phyloP scores from a whole-genome alignment of 1,140 invertebrate genomes.

The Diorhabda sublineata region DNA sequence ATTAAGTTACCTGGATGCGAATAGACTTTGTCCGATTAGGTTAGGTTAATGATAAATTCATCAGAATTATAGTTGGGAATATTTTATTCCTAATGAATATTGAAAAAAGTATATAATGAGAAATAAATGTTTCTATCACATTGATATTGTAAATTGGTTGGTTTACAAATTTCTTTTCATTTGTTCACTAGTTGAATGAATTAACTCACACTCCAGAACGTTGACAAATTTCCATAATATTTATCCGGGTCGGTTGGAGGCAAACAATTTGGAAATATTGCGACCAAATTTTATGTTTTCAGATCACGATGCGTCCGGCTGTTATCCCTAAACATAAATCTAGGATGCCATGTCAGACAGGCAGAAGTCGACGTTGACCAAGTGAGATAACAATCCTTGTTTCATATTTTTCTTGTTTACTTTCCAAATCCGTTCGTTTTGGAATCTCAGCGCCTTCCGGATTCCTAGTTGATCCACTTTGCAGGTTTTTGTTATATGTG shows the following conservation, averaged over 20 bases:
- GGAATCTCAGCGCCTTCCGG: slow-evolving; percentile 22
- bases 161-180: too few species aligned
- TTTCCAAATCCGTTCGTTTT: slow-evolving; percentile 22
- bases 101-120: too few species aligned
- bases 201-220: neutral
- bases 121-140: too few species aligned
- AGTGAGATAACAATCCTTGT: slow-evolving; percentile 31
- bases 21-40: too few species aligned
- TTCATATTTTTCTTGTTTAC: slow-evolving; percentile 31
- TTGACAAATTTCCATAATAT: neutral
- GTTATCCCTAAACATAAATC: slow-evolving; percentile 33
- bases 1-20: too few species aligned
- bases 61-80: too few species aligned
- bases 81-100: too few species aligned
- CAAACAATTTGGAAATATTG: slow-evolving; percentile 3
- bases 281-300: slow-evolving; percentile 24
- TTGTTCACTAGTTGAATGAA: too few species aligned
- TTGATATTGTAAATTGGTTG: too few species aligned
- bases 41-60: too few species aligned
- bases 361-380: slow-evolving; percentile 25
- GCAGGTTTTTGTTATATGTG: neutral
- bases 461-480: slow-evolving; percentile 27
- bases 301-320: slow-evolving; percentile 29
- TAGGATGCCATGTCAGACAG: slow-evolving; percentile 29
- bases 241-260: neutral